A percentile compares a stretch with the other conserved stretches of the same genome.
Evolutionary conservation across 2,113 vertebrate species (phyloP).

Genomic region (Pachypanchax playfairii): DNA sequence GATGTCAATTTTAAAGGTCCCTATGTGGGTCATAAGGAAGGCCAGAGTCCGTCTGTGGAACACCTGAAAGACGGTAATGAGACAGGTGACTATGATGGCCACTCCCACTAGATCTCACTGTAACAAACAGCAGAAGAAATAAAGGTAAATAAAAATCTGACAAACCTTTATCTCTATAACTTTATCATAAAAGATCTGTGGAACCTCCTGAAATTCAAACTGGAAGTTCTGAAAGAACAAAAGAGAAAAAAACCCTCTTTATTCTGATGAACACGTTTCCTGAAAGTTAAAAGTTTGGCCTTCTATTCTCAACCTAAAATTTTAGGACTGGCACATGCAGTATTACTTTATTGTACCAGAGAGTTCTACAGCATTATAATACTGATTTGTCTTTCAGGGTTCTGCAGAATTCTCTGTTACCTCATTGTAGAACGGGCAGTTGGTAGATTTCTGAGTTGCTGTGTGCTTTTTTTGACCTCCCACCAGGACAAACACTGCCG

Average conservation of each 20-base stretch:
- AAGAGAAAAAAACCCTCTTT: neutral
- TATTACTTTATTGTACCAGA: too few relatives aligned
- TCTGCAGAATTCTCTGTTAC: conserved; percentile 22
- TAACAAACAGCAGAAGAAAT: neutral
- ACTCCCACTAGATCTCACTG: neutral
- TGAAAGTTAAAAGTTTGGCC: neutral
- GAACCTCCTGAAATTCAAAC: conserved; percentile 90
- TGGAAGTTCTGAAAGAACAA: conserved; percentile 87
- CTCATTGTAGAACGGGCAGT: conserved; percentile 71
- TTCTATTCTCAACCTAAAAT: neutral
- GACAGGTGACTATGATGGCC: neutral
- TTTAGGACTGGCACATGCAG: too few relatives aligned
- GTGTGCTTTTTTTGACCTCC: conserved; percentile 88
- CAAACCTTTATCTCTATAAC: conserved; percentile 89
- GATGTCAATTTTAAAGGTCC: conserved; percentile 91
- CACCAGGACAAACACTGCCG: conserved; percentile 86
- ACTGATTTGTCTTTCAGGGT: too few relatives aligned
- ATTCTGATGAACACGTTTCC: neutral
- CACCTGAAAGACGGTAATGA: conserved; percentile 77
- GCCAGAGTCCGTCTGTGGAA: conserved; percentile 88
- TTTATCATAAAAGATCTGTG: conserved; percentile 86
- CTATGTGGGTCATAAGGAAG: conserved; percentile 86
- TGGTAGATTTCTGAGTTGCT: conserved; percentile 82
- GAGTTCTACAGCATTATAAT: too few relatives aligned
- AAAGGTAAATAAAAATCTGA: conserved; percentile 5